Base-by-base conservation (phyloP, 2,113 vertebrate species). In the Neolamprologus longior region DNA sequence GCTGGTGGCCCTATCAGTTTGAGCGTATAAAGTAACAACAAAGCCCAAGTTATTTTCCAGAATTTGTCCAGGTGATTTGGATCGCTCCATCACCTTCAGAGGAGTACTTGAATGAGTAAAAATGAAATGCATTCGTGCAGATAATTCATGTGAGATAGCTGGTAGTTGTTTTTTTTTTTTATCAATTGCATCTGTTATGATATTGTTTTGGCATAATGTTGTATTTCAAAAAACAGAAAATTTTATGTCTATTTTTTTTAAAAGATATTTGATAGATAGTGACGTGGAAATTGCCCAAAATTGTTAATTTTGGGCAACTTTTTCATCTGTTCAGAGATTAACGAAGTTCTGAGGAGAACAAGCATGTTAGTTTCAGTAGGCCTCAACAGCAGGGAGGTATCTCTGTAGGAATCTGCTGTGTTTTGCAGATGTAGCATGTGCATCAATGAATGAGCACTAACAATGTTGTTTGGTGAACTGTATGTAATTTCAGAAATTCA, bases 401-500 rank as follows among this genome's bases (percentile, higher is more conserved):
- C 4, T 68, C 17, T 21, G 15, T 15, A 45, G 19, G 66, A 33
- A 19, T 81, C 33, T 5, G 14, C 10, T 86, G 35, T 35, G 47
- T 80, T 58, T 80, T 90, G 33, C 47, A 47, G 42, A 84, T 81
- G 86, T 17, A 80, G 26, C 55, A 82, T 35, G 21, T 50, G 47
- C 54, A 55, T 88, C 50, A 57, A n/a, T 82, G 53, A 68, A 84
- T 31, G 37, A 24, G 13, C 53, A 55, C 19, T 7, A 40, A 92
- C 80, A 93, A 55, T 90, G 83, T 26, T 28, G 76, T 54, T n/a
- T 45, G 10, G n/a, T 89, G 80, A 91, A 79, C 76, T 90, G 85
- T 81, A 26, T 66, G 17, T 89, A 79, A 89, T 86, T 52, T 71
- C 76, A 73, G 79, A 88, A 50, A 84, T 84, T 63, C 15, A n/a